Conservation (phyloP, 2,888 invertebrate genomes). For the Clistopyga incitator region DNA sequence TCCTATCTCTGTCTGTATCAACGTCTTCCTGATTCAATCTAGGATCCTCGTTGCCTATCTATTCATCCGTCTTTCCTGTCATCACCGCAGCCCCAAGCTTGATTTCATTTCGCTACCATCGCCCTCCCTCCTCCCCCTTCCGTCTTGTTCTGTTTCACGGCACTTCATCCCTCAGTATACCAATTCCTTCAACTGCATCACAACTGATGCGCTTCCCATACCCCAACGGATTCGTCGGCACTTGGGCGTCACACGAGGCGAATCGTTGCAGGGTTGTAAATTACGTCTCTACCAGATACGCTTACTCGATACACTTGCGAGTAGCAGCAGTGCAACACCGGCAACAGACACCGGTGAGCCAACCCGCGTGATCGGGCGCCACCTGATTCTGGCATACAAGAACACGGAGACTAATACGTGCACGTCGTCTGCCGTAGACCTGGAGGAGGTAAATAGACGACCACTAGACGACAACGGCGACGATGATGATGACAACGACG, state of each 20-base stretch:
- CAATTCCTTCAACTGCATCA: slow-evolving; percentile 38
- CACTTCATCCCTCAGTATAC: slow-evolving; percentile 24
- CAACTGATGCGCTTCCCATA: slow-evolving; percentile 8
- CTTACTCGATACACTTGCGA: slow-evolving; percentile 73
- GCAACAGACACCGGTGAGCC: slow-evolving; percentile 55
- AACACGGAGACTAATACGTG: slow-evolving; percentile 39
- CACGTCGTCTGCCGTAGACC: slow-evolving; percentile 37
- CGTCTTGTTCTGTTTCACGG: slow-evolving; percentile 8
- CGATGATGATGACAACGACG: no score
- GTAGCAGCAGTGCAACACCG: slow-evolving; percentile 56
- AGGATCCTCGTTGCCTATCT: background rate
- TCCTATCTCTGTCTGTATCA: background rate
- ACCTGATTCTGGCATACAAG: slow-evolving; percentile 68
- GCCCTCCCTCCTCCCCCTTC: no score
- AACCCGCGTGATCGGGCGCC: slow-evolving; percentile 51
- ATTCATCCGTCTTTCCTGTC: slow-evolving; percentile 3
- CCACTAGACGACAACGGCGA: background rate
- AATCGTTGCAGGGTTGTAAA: slow-evolving; percentile 73
- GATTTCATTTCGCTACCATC: slow-evolving; percentile 8
- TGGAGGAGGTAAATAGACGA: slow-evolving; percentile 32
- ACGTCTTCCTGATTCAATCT: background rate
- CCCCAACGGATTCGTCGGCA: slow-evolving; percentile 8
- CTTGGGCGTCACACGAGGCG: slow-evolving; percentile 23
- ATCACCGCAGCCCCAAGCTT: slow-evolving; percentile 11
- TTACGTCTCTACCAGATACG: slow-evolving; percentile 75